These are phyloP conservation scores for Cephus sareptanus DNA, from an alignment of 2,888 invertebrate genomes.

Conservation along the genomic window DNA sequence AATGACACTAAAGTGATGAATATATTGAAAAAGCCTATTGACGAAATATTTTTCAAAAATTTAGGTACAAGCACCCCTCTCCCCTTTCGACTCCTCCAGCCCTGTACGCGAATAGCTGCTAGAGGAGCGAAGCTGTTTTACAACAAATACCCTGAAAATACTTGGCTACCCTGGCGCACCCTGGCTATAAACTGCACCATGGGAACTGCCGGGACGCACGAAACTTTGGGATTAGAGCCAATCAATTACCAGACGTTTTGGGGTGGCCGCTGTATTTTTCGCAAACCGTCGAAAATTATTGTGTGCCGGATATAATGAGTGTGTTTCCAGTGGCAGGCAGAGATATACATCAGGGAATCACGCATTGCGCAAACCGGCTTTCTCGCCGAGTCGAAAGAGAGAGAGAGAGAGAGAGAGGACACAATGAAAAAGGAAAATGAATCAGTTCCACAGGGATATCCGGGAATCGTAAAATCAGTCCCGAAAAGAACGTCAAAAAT, in stretches of 20 bases:
- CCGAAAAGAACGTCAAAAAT: neutral
- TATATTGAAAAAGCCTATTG: no score
- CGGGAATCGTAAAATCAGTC: neutral
- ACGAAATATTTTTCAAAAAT: no score
- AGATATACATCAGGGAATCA: constrained; percentile 33
- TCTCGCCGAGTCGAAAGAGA: neutral
- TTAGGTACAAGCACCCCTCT: no score
- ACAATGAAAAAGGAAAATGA: neutral
- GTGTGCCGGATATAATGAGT: constrained; percentile 29
- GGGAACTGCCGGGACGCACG: constrained; percentile 36
- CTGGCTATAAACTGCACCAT: neutral
- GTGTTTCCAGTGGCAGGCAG: constrained; percentile 26
- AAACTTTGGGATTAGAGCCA: constrained; percentile 39
- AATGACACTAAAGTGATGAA: neutral
- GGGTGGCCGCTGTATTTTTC: constrained; percentile 19
- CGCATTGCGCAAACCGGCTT: constrained; percentile 22
- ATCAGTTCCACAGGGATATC: neutral
- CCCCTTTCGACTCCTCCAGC: neutral
- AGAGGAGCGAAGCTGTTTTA: neutral
- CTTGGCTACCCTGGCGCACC: neutral
- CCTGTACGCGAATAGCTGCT: neutral
- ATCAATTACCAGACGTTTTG: constrained; percentile 36
- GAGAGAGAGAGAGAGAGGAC: no score
- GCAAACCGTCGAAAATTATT: constrained; percentile 26
- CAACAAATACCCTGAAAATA: neutral